These are phyloP conservation scores for Tetrax tetrax DNA, from an alignment of 2,113 vertebrate species.

Conservation along the genomic window DNA sequence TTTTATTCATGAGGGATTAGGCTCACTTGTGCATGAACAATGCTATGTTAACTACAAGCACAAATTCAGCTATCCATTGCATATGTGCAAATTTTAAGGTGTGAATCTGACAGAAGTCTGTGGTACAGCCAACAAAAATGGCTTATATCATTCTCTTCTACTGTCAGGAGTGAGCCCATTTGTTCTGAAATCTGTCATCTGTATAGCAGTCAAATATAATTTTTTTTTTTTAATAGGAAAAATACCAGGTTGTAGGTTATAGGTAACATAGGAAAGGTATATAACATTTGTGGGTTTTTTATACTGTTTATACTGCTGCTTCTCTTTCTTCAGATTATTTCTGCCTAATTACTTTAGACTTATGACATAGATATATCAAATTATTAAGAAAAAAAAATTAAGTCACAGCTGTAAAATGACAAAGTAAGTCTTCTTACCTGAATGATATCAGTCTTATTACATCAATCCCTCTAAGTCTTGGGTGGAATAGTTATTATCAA, in stretches of 20 bases:
- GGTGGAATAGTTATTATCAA: not conserved
- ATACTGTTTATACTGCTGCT: not conserved
- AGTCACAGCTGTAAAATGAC: not conserved
- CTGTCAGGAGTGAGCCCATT: not conserved
- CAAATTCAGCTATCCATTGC: not conserved
- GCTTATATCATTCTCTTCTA: not conserved
- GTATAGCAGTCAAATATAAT: not conserved
- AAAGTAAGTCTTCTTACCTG: not conserved
- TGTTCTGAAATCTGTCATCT: not conserved
- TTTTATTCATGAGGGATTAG: not conserved
- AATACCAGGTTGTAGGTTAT: not conserved
- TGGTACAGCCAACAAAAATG: not conserved
- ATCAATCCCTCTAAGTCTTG: not conserved
- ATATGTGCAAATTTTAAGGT: not conserved
- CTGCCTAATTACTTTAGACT: not conserved
- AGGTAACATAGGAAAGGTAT: not conserved
- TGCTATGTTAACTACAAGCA: not conserved
- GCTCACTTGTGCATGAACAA: not conserved
- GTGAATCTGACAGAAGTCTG: not conserved
- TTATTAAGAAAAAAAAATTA: not conserved
- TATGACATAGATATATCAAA: not conserved
- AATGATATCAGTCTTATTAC: not conserved
- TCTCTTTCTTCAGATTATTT: not conserved
- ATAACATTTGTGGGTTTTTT: not conserved
- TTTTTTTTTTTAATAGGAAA: not conserved